Evolutionary conservation across 92 coral and sea anemone species (phyloP).

Genomic region (Porites rus): DNA sequence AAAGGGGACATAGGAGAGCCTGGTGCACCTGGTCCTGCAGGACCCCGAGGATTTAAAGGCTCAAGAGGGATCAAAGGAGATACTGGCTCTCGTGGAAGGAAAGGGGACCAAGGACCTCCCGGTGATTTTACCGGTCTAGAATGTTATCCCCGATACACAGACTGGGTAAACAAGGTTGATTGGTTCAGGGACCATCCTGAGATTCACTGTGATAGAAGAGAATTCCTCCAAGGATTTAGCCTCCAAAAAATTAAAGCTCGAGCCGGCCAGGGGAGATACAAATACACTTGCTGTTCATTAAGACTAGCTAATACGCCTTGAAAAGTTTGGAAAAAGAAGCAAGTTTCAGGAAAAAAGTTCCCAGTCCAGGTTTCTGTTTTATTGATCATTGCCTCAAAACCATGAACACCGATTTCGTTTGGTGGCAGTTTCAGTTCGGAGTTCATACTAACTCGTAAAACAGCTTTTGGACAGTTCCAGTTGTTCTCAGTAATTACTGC

Average conservation of each 20-base stretch:
- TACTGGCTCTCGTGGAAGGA: conserved; percentile 78
- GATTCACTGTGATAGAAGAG: conserved; percentile 78
- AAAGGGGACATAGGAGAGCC: conserved; percentile 78
- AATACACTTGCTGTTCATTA: conserved; percentile 80
- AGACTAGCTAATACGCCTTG: conserved; percentile 7
- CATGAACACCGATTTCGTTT: background rate
- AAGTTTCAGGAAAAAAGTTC: no score
- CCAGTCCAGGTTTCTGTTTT: background rate
- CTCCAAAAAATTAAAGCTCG: conserved; percentile 61
- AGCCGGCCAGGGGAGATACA: conserved; percentile 42
- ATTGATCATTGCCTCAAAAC: background rate
- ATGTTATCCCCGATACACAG: conserved; percentile 81
- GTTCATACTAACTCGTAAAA: no score
- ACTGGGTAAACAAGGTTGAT: conserved; percentile 69
- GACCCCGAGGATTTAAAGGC: conserved; percentile 76
- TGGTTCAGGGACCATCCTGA: conserved; percentile 82
- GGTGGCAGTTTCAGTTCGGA: no score
- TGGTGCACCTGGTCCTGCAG: conserved; percentile 74
- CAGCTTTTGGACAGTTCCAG: no score
- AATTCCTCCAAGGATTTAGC: conserved; percentile 84
- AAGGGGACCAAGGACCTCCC: conserved; percentile 81
- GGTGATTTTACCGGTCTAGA: conserved; percentile 76
- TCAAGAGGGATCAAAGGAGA: conserved; percentile 69
- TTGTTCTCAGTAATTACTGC: no score
- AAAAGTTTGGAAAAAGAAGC: background rate